Base-by-base conservation (phyloP, 1,140 invertebrate genomes). In the Leguminivora glycinivorella region DNA sequence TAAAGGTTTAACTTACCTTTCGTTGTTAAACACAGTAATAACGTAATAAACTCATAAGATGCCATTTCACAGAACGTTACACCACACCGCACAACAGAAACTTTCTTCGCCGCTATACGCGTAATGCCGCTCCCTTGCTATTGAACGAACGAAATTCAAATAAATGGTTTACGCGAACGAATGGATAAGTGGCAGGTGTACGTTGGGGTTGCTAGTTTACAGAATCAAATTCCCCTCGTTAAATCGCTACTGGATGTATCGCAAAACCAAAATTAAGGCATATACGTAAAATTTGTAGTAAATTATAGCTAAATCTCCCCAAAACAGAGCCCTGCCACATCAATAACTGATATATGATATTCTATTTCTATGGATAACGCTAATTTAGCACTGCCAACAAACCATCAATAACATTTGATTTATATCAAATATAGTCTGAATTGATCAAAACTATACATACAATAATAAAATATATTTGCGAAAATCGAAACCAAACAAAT, bases 41-140 rank as follows among this genome's bases (percentile, higher is more conserved):
- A 56, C 31, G 73, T 72, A 26, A 79, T 77, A 76, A 74, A 79
- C 72, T 78, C 75, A 26, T 76, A 77, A 74, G 73, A 76, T 78
- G 75, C 81, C 83, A 84, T 83, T 76, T 79, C 70, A 69, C 63
- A 43, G 70, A 75, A 75, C 68, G 69, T 75, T 67, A 38, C 38
- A 40, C 66, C 14, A 63, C 58, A 63, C 29, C n/a, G 9, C 25
- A 63, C n/a, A 63, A 34, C n/a, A 26, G 19, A 29, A 29, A 63
- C 58, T 63, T 63, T 31, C 58, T 63, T 63, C 10, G 17, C 22
- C 25, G 56, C 5, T n/a, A n/a, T 26, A n/a, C 4, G 58, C 58
- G 24, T 25, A 6, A 63, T 29, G 58, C 58, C 58, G 58, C 58
- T 63, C 58, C 58, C 26, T 63, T 63, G 12, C 26, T n/a, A 9